These are phyloP conservation scores for Brachyhypopomus occidentalis DNA, from an alignment of 2,113 vertebrate species.

Conservation along the genomic window DNA sequence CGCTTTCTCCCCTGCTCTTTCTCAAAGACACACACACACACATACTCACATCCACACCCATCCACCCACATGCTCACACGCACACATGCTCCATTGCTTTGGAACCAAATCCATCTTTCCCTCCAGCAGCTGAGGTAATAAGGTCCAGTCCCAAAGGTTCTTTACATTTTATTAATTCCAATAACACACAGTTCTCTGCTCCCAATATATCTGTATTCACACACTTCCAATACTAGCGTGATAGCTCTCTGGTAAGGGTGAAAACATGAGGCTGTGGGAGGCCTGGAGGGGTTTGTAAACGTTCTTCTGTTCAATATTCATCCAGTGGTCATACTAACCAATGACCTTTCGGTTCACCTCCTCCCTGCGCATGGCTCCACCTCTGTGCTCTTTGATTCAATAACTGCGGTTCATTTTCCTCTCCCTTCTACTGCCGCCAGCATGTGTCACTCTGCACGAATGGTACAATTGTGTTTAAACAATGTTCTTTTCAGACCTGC, in stretches of 20 bases:
- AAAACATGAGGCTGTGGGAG: not conserved
- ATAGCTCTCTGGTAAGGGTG: not conserved
- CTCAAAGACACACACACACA: conserved; percentile 12
- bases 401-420: conserved; percentile 28
- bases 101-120: conserved; percentile 7
- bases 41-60: not conserved
- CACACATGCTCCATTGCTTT: not conserved
- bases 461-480: conserved; percentile 19
- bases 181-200: not conserved
- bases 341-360: conserved; percentile 40
- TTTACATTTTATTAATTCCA: conserved; percentile 12
- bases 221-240: not conserved
- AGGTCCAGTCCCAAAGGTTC: not conserved
- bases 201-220: not conserved
- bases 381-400: conserved; percentile 41
- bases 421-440: conserved; percentile 16
- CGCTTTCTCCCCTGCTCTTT: not conserved
- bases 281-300: conserved; percentile 26
- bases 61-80: not conserved
- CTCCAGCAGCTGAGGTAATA: conserved; percentile 11
- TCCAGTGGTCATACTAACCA: conserved; percentile 5
- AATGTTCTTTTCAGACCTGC: conserved; percentile 35
- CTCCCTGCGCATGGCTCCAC: not conserved
- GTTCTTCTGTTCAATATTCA: conserved; percentile 27
- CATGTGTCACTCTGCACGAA: not conserved